Evolutionary conservation across 2,113 vertebrate species (phyloP), one percentile per base, ranked within the genome.

Genomic region (Hemibagrus wyckioides): DNA sequence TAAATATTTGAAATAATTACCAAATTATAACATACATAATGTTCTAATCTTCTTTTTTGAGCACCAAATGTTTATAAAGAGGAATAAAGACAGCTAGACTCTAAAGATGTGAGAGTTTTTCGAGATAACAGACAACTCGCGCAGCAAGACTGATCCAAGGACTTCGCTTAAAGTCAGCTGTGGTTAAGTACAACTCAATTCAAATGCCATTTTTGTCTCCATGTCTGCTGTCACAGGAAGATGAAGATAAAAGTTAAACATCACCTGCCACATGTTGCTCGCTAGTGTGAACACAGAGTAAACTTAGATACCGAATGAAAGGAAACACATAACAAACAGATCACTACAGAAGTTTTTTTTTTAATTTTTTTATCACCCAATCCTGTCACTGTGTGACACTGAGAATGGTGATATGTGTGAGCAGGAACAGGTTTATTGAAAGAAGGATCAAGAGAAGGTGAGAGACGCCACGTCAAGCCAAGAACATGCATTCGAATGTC

Each of bases 341-440:
- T 44, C 25, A 50, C 28, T 17, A 25, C 25, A 48, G 41, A 50
- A 25, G 8, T 44, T n/a, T n/a, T n/a, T n/a, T n/a, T n/a, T n/a
- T n/a, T n/a, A n/a, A n/a, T 75, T 8, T 25, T 44, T 44, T 75
- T 75, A 23, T 73, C 21, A 73, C 13, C 2, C 36, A 41, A 21
- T 19, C 7, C 8, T 14, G 33, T 75, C 36, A 6, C 44, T 50
- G 3, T 28, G 25, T 7, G 14, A 48, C 23, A 76, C 73, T 76
- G 30, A 41, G 75, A 83, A 75, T 39, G 59, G 54, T 84, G 75
- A 67, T 57, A 63, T 50, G 67, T 65, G 25, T 59, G 39, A 79
- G 77, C 33, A 67, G 71, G 81, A 28, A 77, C 56, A 79, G 61
- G 52, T 21, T 48, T 77, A 79, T 61, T 89, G 48, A 71, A 86